These are phyloP conservation scores for Nemotelus nigrinus DNA, from an alignment of 2,888 invertebrate species.

Conservation along the genomic window DNA sequence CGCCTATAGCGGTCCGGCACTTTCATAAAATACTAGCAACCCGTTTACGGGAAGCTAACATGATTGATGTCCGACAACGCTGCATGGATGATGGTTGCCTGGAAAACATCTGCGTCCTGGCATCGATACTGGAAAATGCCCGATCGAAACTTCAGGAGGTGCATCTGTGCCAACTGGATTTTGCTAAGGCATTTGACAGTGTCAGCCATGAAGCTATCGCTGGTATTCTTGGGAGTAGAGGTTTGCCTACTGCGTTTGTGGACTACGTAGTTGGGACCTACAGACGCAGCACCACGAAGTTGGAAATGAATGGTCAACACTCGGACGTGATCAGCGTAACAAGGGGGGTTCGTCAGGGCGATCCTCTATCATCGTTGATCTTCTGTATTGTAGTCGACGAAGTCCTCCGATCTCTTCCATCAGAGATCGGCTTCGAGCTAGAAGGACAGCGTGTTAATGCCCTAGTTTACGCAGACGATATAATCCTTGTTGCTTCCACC, in stretches of 20 bases:
- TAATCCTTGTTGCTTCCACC: neutral
- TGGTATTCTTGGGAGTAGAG: neutral
- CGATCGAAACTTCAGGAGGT: neutral
- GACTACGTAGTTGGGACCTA: neutral
- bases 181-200: constrained; percentile 35
- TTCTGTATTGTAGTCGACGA: constrained; percentile 23
- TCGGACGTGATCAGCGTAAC: neutral
- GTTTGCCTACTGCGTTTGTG: neutral
- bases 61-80: constrained; percentile 51
- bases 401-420: neutral
- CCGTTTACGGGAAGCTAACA: neutral
- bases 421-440: neutral
- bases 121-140: neutral
- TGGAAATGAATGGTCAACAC: neutral
- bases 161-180: neutral
- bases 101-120: constrained; percentile 6
- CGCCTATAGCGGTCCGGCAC: neutral
- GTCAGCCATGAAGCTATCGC: constrained; percentile 10
- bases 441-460: neutral
- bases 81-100: constrained; percentile 8
- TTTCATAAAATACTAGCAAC: constrained; percentile 6
- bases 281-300: neutral
- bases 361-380: constrained; percentile 16
- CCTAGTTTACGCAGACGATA: constrained; percentile 23
- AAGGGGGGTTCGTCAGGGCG: constrained; percentile 24